phyloP scores from a whole-genome alignment of 2,797 vertebrate species.

The Gymnopithys bicolor region DNA sequence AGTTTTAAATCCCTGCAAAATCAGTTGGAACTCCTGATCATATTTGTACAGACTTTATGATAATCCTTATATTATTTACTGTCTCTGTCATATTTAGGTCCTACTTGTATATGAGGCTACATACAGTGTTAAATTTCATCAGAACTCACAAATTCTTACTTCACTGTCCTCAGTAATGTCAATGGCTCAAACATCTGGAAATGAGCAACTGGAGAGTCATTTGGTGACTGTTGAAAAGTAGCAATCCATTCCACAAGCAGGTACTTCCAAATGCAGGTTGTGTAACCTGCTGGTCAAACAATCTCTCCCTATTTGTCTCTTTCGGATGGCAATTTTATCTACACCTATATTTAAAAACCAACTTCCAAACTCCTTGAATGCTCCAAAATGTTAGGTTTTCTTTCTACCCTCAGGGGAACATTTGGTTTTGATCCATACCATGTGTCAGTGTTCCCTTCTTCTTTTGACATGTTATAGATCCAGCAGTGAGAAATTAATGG shows the following conservation, averaged over 20 bases:
- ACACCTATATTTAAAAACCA: not conserved
- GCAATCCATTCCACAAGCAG: not conserved
- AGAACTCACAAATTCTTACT: not conserved
- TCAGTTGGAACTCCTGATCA: not conserved
- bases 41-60: not conserved
- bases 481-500: not conserved
- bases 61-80: not conserved
- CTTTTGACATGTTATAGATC: not conserved
- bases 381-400: not conserved
- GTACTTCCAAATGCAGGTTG: not conserved
- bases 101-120: not conserved
- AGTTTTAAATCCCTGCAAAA: not conserved
- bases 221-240: not conserved
- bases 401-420: not conserved
- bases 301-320: not conserved
- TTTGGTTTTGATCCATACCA: not conserved
- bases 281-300: not conserved
- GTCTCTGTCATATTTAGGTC: not conserved
- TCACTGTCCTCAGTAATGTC: not conserved
- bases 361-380: not conserved
- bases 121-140: not conserved
- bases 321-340: not conserved
- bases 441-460: not conserved
- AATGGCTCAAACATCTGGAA: not conserved
- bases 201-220: not conserved